These are phyloP conservation scores for Macrostomum lignano DNA, from an alignment of 1,140 invertebrate species.

Conservation along the genomic window DNA sequence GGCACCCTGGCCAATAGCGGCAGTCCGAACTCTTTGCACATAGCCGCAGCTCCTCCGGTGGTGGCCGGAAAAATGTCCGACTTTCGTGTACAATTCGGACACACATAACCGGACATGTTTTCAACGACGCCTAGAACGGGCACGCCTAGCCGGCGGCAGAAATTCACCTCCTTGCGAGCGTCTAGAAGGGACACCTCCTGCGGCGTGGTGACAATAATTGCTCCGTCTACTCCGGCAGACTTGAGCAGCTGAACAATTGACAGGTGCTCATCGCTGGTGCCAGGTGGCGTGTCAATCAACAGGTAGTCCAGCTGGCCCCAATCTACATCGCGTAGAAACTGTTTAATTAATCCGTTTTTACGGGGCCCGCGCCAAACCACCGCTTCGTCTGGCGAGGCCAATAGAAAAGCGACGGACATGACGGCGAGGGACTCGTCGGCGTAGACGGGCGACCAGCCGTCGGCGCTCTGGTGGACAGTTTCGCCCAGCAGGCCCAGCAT, in stretches of 20 bases:
- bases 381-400: constrained; percentile 37
- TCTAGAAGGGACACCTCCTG: constrained; percentile 44
- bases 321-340: constrained; percentile 57
- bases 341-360: constrained; percentile 59
- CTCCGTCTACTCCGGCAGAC: constrained; percentile 25
- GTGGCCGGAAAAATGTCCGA: not conserved
- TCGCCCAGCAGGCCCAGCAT: constrained; percentile 29
- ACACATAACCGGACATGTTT: constrained; percentile 40
- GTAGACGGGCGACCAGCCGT: constrained; percentile 5
- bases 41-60: not conserved
- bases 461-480: constrained; percentile 1
- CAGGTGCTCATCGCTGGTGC: constrained; percentile 81
- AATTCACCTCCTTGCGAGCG: constrained; percentile 63
- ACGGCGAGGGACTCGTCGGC: constrained; percentile 34
- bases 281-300: constrained; percentile 71
- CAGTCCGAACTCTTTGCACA: not conserved
- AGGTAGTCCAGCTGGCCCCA: constrained; percentile 60
- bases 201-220: constrained; percentile 58
- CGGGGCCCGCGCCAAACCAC: constrained; percentile 73
- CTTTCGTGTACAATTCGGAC: not conserved
- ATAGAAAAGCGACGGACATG: constrained; percentile 67
- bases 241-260: constrained; percentile 57
- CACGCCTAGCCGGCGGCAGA: constrained; percentile 59
- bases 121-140: constrained; percentile 56
- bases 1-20: not conserved